These are phyloP conservation scores for Prietella phreatophila DNA, from an alignment of 2,113 vertebrate species.

Conservation along the genomic window DNA sequence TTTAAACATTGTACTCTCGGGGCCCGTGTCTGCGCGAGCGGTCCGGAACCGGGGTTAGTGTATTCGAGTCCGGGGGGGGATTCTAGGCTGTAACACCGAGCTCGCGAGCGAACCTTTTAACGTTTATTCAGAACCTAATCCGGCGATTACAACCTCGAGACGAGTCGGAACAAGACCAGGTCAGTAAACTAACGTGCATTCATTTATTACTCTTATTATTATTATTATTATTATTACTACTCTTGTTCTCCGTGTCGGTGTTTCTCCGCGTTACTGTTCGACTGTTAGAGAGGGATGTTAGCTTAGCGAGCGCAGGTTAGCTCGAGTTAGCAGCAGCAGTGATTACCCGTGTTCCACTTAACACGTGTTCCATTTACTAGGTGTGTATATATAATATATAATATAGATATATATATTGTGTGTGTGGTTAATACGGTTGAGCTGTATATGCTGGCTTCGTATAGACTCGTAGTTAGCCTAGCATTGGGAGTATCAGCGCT, in stretches of 20 bases:
- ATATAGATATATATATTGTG: neutral
- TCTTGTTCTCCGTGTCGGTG: neutral
- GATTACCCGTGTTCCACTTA: neutral
- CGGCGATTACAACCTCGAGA: slow-evolving; percentile 76
- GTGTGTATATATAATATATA: neutral
- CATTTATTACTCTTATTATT: neutral
- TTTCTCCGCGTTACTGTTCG: neutral
- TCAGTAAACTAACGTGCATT: slow-evolving; percentile 61
- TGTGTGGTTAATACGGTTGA: neutral
- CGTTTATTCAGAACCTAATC: slow-evolving; percentile 58
- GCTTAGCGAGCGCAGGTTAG: neutral
- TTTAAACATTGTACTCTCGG: too few relatives aligned
- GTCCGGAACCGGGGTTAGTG: slow-evolving; percentile 28
- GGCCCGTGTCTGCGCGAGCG: slow-evolving; percentile 5
- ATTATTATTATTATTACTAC: too few relatives aligned
- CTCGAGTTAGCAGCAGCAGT: neutral
- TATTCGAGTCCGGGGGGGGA: slow-evolving; percentile 29
- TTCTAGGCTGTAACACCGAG: slow-evolving; percentile 32
- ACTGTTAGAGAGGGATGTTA: neutral
- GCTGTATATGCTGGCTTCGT: neutral
- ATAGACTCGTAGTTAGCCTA: neutral
- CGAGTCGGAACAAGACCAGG: slow-evolving; percentile 80
- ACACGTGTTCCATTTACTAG: neutral
- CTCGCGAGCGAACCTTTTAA: slow-evolving; percentile 41
- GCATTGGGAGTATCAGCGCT: neutral